Percentiles rank a stretch among this genome's conserved stretches.
Conservation (phyloP, 2,113 vertebrate genomes). For the Takifugu bimaculatus region DNA sequence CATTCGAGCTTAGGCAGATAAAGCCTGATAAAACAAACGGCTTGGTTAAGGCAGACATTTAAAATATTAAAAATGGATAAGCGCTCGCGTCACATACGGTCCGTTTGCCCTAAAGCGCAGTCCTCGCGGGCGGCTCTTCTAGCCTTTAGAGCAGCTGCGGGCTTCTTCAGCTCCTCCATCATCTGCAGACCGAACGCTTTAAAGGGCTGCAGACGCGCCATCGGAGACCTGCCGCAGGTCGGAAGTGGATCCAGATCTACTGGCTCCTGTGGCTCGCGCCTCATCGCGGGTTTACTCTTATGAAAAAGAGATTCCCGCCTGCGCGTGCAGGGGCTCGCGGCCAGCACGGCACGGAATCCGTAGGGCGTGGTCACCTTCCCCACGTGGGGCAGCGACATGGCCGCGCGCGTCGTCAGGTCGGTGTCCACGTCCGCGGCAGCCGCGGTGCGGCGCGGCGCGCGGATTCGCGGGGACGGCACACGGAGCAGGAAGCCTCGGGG, state of each 20-base stretch:
- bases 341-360: slow-evolving; percentile 58
- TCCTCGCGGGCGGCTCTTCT: background rate
- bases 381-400: slow-evolving; percentile 62
- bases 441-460: background rate
- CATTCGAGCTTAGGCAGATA: no score
- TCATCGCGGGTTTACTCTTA: background rate
- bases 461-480: background rate
- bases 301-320: slow-evolving; percentile 69
- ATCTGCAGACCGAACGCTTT: slow-evolving; percentile 24
- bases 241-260: no score
- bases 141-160: slow-evolving; percentile 16
- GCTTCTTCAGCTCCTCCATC: slow-evolving; percentile 35
- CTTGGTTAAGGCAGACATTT: no score
- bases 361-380: slow-evolving; percentile 62
- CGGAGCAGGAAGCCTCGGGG: background rate
- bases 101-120: no score
- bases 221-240: background rate
- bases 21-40: no score
- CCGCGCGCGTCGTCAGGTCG: slow-evolving; percentile 45
- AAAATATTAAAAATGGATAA: no score
- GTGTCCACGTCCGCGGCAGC: rapidly evolving
- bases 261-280: background rate
- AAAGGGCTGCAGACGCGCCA: background rate
- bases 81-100: no score
- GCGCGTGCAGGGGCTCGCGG: slow-evolving; percentile 49